These are phyloP conservation scores for Dromas ardeola DNA, from an alignment of 2,113 vertebrate species.

Conservation along the genomic window DNA sequence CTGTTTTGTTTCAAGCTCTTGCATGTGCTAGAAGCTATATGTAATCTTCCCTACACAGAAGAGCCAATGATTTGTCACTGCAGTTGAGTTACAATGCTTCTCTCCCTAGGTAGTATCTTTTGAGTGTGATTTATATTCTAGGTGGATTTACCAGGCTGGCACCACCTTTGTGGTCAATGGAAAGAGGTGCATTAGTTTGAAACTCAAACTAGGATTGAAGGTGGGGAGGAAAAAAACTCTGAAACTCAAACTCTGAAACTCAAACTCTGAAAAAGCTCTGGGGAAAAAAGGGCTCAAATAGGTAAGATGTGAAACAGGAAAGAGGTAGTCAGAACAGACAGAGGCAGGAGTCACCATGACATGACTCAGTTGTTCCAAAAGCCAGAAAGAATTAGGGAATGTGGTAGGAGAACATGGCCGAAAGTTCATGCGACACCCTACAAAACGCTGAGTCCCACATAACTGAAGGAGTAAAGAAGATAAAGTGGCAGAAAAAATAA, in stretches of 20 bases:
- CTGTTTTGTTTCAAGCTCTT: not conserved
- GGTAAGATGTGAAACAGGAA: not conserved
- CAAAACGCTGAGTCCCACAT: not conserved
- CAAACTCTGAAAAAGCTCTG: not conserved
- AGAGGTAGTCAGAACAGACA: not conserved
- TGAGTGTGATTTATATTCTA: not conserved
- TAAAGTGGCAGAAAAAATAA: not conserved
- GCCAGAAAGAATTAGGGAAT: not conserved
- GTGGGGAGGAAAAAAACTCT: not conserved
- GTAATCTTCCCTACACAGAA: not conserved
- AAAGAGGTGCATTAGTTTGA: not conserved
- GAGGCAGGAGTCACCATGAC: not conserved
- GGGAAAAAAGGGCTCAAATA: rapidly evolving
- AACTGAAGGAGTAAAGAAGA: not conserved
- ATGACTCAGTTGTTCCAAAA: not conserved
- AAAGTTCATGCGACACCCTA: not conserved
- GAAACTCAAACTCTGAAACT: not conserved
- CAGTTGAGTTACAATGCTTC: not conserved
- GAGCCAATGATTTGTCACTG: not conserved
- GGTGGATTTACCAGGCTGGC: not conserved
- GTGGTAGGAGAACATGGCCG: not conserved
- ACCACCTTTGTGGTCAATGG: not conserved
- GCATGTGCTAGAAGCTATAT: rapidly evolving
- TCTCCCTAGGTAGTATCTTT: not conserved
- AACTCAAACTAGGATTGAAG: not conserved